Evolutionary conservation across 2,113 vertebrate species (phyloP), one percentile per base, ranked within the genome.

Genomic region (Opisthocomus hoazin): DNA sequence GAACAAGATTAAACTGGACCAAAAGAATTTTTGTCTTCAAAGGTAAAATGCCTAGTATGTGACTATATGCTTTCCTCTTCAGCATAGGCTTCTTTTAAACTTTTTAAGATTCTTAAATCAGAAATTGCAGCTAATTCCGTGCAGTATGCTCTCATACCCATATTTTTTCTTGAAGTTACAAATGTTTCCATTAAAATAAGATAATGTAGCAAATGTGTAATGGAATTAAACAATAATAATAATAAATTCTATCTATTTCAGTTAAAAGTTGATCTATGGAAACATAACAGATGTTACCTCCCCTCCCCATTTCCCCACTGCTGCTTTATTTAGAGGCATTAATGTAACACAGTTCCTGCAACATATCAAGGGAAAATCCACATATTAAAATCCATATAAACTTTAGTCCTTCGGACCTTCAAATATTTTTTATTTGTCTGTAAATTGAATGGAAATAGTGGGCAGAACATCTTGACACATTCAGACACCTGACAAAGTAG

Each of bases 151-250:
- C 41, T 74, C n/a, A 76, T n/a, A 70, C 3, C 17, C 21, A 1
- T 73, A 69, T 66, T 94, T 93, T 89, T 80, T 48, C 70, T 78
- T 81, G 30, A 86, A 86, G 70, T 54, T 93, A 64, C 18, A 94
- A 93, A 86, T 81, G 11, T 30, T 75, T 84, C 79, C 45, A 89
- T 85, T 91, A 91, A 87, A 82, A 82, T 84, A 94, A 30, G 14
- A 96, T 93, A 90, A 79, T 53, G 29, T 68, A 91, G 60, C 48
- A 87, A 93, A 51, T 79, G 34, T 89, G 61, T 94, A 95, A 87
- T 79, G 36, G 36, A 95, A 93, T 87, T 84, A 90, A 95, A 91
- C 65, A 68, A 69, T 95, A 91, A 91, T 91, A 75, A 87, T 94
- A 82, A 92, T 85, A 94, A 96, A 87, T 91, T 91, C 36, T 12